phyloP scores from a whole-genome alignment of 1,140 invertebrate species.

The Heterodera schachtii region DNA sequence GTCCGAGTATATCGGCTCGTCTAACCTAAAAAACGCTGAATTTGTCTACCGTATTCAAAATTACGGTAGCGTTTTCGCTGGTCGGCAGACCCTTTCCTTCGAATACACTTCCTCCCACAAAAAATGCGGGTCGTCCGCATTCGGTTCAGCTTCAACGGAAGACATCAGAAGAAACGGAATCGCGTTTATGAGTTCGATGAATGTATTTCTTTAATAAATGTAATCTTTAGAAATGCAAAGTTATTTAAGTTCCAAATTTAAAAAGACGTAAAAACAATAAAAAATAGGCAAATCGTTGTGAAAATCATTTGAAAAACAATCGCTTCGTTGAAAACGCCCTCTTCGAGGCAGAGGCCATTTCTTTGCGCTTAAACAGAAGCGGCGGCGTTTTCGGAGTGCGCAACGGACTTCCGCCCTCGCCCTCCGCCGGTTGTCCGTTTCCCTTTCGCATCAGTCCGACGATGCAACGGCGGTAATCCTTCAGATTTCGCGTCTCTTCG shows the following conservation, averaged over 20 bases:
- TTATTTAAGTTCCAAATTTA: background rate
- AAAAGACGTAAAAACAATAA: background rate
- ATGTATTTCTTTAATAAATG: no score
- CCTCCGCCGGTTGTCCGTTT: background rate
- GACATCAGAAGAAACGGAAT: background rate
- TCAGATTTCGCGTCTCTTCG: conserved; percentile 28
- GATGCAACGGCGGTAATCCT: conserved; percentile 25
- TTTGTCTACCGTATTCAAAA: background rate
- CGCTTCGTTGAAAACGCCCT: conserved; percentile 1
- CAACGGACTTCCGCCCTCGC: background rate
- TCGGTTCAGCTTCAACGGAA: conserved; percentile 13
- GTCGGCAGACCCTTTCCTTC: conserved; percentile 26
- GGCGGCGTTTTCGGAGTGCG: background rate
- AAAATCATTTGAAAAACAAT: conserved; percentile 27
- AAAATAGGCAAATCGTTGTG: background rate
- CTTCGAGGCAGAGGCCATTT: background rate
- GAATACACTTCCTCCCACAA: conserved; percentile 24
- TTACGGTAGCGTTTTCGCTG: conserved; percentile 12
- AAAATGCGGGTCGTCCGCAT: background rate
- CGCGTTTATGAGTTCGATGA: background rate
- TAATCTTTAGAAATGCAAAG: no score
- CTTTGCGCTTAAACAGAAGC: background rate
- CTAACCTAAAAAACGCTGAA: conserved; percentile 36
- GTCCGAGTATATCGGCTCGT: conserved; percentile 42
- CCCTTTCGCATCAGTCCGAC: conserved; percentile 8